Conservation (phyloP, 37 sponge, comb jelly and placozoan species). For the Aplysina aerophoba region DNA sequence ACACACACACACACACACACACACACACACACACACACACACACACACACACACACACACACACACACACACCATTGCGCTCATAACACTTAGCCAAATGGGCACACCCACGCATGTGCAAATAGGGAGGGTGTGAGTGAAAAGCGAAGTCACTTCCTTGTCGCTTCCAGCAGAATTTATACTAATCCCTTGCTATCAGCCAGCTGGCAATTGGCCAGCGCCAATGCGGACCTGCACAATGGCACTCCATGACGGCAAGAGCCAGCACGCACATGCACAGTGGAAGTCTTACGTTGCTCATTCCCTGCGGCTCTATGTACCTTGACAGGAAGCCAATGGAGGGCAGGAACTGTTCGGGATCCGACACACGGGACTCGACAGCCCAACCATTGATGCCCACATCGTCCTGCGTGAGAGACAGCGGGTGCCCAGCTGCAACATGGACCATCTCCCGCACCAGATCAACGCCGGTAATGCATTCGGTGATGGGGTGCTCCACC, state of each 20-base stretch:
- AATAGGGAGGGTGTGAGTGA: too few species aligned
- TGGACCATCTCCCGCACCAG: conserved; percentile 91
- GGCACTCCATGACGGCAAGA: neutral
- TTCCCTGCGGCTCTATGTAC: conserved; percentile 82
- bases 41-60: too few species aligned
- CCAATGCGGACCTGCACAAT: conserved; percentile 82
- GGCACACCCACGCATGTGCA: too few species aligned
- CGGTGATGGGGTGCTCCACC: conserved; percentile 99
- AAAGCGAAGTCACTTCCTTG: too few species aligned
- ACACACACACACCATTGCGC: too few species aligned
- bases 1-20: too few species aligned
- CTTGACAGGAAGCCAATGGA: conserved; percentile 87
- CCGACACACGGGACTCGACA: conserved; percentile 90
- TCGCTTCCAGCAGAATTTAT: too few species aligned
- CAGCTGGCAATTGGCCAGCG: too few species aligned
- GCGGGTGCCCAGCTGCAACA: conserved; percentile 87
- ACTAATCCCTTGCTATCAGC: too few species aligned
- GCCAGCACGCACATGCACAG: neutral
- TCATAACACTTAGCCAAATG: too few species aligned
- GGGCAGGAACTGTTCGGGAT: conserved; percentile 84
- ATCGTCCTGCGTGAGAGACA: conserved; percentile 77
- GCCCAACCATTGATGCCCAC: conserved; percentile 97
- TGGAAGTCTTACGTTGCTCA: conserved; percentile 50
- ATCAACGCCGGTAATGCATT: conserved; percentile 96
- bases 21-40: too few species aligned